Evolutionary conservation across 2,888 invertebrate species (phyloP).

Genomic region (Aplocera efformata): DNA sequence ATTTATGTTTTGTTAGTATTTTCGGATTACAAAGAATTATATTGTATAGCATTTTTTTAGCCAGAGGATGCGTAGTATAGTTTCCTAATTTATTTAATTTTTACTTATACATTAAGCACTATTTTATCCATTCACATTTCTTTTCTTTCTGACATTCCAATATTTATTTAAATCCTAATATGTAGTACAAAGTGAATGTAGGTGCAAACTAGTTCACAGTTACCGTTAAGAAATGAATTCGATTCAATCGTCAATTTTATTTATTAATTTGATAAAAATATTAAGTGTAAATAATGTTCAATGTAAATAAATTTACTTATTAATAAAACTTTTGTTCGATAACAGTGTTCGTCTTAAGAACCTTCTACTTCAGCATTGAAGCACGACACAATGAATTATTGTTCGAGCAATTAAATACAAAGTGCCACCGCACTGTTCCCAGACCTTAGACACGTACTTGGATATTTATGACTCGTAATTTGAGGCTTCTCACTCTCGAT

Average conservation of each 20-base stretch:
- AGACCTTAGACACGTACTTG: slow-evolving; percentile 54
- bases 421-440: slow-evolving; percentile 41
- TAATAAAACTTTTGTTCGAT: slow-evolving; percentile 42
- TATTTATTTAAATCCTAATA: slow-evolving; percentile 22
- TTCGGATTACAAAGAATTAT: slow-evolving; percentile 2
- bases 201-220: not conserved
- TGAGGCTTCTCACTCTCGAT: slow-evolving; percentile 52
- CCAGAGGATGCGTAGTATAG: slow-evolving; percentile 6
- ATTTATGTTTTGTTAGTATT: not conserved
- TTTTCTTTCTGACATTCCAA: slow-evolving; percentile 7
- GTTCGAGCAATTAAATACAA: slow-evolving; percentile 23
- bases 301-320: slow-evolving; percentile 41
- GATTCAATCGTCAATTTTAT: slow-evolving; percentile 4
- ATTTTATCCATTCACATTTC: slow-evolving; percentile 11
- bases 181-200: slow-evolving; percentile 25
- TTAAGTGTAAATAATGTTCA: slow-evolving; percentile 67
- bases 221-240: not conserved
- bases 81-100: slow-evolving; percentile 29
- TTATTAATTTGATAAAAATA: slow-evolving; percentile 14
- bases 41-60: slow-evolving; percentile 6
- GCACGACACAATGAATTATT: slow-evolving; percentile 27
- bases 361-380: slow-evolving; percentile 23
- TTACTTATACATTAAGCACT: slow-evolving; percentile 11
- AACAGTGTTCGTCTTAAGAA: slow-evolving; percentile 24
- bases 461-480: slow-evolving; percentile 61